These are phyloP conservation scores for Coracias cyanogaster DNA, from an alignment of 2,797 vertebrate genomes.

Conservation along the genomic window DNA sequence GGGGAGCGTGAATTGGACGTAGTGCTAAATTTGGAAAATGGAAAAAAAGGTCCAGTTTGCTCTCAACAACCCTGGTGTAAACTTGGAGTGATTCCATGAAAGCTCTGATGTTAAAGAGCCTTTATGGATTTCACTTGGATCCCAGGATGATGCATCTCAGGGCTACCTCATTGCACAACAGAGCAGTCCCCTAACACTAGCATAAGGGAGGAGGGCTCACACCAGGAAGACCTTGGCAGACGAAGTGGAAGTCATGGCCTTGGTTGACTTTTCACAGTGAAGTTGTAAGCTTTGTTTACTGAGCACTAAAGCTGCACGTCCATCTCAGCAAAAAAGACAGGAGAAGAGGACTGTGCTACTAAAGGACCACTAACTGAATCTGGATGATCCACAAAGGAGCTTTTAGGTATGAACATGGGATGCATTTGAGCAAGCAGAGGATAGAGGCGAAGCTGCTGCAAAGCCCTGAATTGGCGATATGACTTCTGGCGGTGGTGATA, in stretches of 20 bases:
- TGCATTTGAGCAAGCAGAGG: not conserved
- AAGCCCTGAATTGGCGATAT: not conserved
- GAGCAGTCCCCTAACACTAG: not conserved
- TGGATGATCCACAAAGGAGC: not conserved
- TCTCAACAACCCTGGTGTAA: not conserved
- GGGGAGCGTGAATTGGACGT: not conserved
- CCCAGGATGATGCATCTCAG: not conserved
- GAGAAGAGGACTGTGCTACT: not conserved
- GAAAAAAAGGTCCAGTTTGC: not conserved
- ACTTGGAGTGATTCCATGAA: not conserved
- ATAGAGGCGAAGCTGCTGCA: not conserved
- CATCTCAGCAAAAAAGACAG: not conserved
- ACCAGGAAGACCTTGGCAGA: not conserved
- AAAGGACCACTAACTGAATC: not conserved
- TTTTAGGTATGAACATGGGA: not conserved
- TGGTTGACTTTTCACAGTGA: not conserved
- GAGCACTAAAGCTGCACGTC: not conserved
- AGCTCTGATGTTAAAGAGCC: not conserved
- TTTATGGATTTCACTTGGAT: not conserved
- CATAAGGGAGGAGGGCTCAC: not conserved
- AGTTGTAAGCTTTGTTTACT: not conserved
- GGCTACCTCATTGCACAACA: not conserved
- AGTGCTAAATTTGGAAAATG: not conserved
- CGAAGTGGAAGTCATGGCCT: not conserved
- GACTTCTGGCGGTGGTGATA: not conserved